Percentiles rank a stretch among this genome's conserved stretches.
These are phyloP conservation scores for Hesperophylax magnus DNA, from an alignment of 1,140 invertebrate genomes.

Conservation along the genomic window DNA sequence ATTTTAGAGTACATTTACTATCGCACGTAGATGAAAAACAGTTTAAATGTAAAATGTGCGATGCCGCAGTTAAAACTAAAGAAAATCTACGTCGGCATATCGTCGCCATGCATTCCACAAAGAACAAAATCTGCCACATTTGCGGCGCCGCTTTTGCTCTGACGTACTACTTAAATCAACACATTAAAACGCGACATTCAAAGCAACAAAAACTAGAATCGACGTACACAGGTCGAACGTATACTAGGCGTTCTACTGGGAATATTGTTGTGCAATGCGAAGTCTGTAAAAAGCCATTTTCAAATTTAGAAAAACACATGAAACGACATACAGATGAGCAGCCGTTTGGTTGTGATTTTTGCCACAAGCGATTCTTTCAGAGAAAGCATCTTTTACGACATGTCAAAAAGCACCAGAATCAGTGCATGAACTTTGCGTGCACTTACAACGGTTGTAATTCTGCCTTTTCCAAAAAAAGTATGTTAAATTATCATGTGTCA, in stretches of 20 bases:
- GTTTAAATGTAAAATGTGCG: slow-evolving; percentile 30
- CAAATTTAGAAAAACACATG: slow-evolving; percentile 36
- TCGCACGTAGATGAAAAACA: slow-evolving; percentile 1
- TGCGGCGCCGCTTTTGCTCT: slow-evolving; percentile 7
- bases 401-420: slow-evolving; percentile 25
- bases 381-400: slow-evolving; percentile 19
- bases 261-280: slow-evolving; percentile 9
- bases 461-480: slow-evolving; percentile 10
- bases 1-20: not conserved
- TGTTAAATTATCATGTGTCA: slow-evolving; percentile 18
- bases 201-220: slow-evolving; percentile 6
- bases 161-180: slow-evolving; percentile 28
- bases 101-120: not conserved
- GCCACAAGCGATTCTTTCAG: slow-evolving; percentile 31
- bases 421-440: slow-evolving; percentile 16
- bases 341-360: slow-evolving; percentile 19
- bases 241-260: not conserved
- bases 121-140: slow-evolving; percentile 31
- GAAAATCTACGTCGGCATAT: slow-evolving; percentile 10
- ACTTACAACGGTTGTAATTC: slow-evolving; percentile 9
- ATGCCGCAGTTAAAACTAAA: slow-evolving; percentile 10
- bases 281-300: slow-evolving; percentile 20
- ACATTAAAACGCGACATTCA: slow-evolving; percentile 27
- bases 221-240: not conserved
- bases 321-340: slow-evolving; percentile 27